Evolutionary conservation across 2,888 invertebrate species (phyloP), one percentile per base, ranked within the genome.

Genomic region (Herminia tarsipennalis): DNA sequence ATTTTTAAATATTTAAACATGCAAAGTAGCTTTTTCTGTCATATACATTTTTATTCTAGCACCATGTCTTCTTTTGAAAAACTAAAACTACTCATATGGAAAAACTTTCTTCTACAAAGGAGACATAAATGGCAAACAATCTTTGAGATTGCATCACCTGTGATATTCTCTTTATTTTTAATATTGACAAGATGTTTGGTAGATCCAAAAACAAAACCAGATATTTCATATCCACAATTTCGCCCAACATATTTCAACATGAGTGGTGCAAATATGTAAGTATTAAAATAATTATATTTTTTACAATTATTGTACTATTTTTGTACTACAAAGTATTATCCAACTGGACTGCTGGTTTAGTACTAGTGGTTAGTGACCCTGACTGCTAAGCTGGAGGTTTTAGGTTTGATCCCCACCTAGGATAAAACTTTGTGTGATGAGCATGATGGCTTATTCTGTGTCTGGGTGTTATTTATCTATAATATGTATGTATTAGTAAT

Each of bases 51-150:
- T 48, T 44, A 53, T 48, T 43, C 43, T 28, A 42, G 32, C 56
- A 81, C 53, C 57, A 90, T 90, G 90, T 77, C 85, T 45, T 72
- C 80, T 17, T 92, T 79, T 82, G 83, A 92, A 51, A 94, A 95
- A 79, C 93, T 97, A 73, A 83, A 92, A 51, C 92, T 97, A 34
- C 91, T 97, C 6, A 86, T 96, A 64, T 97, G 97, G 97, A 97
- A 97, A 81, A 97, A 97, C 79, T 95, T 94, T 89, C 81, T 95
- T 6, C 88, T 96, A 5, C 96, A 96, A 87, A 94, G 92, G 81
- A 92, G 96, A 59, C 95, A 95, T 81, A 94, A 94, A 76, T 81
- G 94, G 69, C 95, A 95, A 81, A 94, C 96, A 3, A 44, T 93
- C 3, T 87, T 96, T 57, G 96, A 97, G 86, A 92, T 97, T 56